phyloP scores from a whole-genome alignment of 2,113 vertebrate genomes.

The Poeciliopsis retropinna region DNA sequence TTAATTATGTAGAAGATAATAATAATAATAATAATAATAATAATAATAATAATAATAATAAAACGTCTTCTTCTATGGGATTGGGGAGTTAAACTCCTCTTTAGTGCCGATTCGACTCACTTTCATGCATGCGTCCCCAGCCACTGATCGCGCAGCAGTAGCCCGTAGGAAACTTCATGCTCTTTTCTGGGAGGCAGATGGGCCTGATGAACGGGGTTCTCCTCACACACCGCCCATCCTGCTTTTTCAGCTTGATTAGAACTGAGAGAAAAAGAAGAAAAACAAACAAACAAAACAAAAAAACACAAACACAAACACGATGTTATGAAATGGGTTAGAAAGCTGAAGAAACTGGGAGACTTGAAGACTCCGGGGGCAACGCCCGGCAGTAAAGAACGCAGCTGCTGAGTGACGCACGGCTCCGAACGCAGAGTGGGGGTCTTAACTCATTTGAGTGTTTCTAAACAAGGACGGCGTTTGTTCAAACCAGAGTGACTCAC shows the following conservation, averaged over 20 bases:
- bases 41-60: too few relatives aligned
- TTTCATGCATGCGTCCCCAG: conserved; percentile 89
- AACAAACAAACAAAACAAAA: background rate
- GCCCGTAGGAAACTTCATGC: conserved; percentile 74
- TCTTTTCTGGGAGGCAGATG: conserved; percentile 87
- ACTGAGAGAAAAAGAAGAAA: conserved; percentile 71
- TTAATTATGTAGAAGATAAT: background rate
- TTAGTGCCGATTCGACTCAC: conserved; percentile 76
- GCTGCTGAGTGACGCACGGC: conserved; percentile 68
- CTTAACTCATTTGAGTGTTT: conserved; percentile 38
- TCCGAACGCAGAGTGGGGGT: conserved; percentile 46
- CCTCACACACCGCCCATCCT: conserved; percentile 82
- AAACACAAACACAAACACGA: background rate
- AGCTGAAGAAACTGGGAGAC: conserved; percentile 31
- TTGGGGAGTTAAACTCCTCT: background rate
- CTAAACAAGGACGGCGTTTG: too few relatives aligned
- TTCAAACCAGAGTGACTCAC: too few relatives aligned
- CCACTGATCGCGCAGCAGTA: conserved; percentile 89
- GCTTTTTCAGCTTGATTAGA: conserved; percentile 90
- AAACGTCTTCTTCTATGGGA: background rate
- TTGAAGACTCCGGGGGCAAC: conserved; percentile 19
- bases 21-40: background rate
- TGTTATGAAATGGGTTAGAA: conserved; percentile 10
- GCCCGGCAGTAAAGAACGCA: conserved; percentile 40
- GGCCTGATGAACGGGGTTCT: conserved; percentile 89